Base-by-base conservation (phyloP, 2,113 vertebrate species). In the Apistogramma diplotaenia region DNA sequence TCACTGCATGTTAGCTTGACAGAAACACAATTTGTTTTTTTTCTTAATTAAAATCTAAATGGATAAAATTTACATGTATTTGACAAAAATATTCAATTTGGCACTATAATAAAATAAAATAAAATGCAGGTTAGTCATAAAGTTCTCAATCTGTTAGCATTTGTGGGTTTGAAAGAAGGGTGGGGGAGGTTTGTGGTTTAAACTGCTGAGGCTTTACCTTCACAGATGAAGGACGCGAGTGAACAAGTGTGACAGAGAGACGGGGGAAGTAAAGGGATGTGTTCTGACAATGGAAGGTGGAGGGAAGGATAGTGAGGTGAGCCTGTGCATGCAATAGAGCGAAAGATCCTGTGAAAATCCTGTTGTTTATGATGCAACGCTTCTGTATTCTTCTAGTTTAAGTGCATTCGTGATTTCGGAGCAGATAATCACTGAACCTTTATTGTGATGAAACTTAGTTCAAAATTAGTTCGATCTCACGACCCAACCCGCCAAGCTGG, bases 321-420 rank as follows among this genome's bases (percentile, higher is more conserved):
- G 84, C 35, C 35, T 57, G 35, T 70, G 74, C 9, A 35, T 33
- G 46, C 18, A 62, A 53, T 49, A 5, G 56, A 8, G 13, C 43
- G 56, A 83, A 59, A 40, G 62, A 76, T 65, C 43, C 43, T 49
- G 29, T 76, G 76, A 29, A 77, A 77, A 72, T 79, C 75, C 75
- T 59, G 72, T 55, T 56, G 61, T 55, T 3, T 0, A 1, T 75
- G 54, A 58, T 4, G 16, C 49, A 35, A 57, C n/a, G 33, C 35
- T 25, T 29, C 58, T 82, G 37, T 54, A 31, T 73, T 54, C 53
- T 29, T 31, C 29, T 51, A 3, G 25, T 59, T 70, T 56, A 11
- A n/a, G 37, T 27, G 25, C 3, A 12, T 59, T 57, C 15, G 7
- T 18, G 59, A 40, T 67, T 31, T 74, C 21, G 21, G 29, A 25